Evolutionary conservation across 2,888 invertebrate genomes (phyloP).

Genomic region (Tenthredo notha): DNA sequence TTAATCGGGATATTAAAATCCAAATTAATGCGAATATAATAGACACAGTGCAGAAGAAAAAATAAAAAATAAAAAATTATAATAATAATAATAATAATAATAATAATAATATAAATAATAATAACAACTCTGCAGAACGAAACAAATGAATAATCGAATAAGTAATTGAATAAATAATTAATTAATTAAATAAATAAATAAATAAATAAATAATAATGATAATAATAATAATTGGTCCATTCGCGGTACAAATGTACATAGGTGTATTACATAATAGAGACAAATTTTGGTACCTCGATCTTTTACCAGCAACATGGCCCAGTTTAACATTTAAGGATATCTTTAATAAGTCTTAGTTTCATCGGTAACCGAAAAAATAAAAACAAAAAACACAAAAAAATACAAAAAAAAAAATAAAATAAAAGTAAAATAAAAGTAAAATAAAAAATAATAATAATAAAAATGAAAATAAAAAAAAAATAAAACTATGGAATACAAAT

Average conservation of each 20-base stretch:
- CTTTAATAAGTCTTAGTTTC: conserved; percentile 69
- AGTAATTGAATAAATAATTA: too few relatives aligned
- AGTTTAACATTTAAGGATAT: conserved; percentile 69
- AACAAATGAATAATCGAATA: neutral
- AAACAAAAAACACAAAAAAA: conserved; percentile 65
- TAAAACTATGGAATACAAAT: conserved; percentile 57
- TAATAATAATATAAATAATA: too few relatives aligned
- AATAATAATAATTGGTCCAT: conserved; percentile 36
- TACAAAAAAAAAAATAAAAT: conserved; percentile 65
- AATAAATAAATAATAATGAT: neutral
- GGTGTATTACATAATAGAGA: conserved; percentile 12
- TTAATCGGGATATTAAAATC: neutral
- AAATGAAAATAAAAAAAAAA: conserved; percentile 65
- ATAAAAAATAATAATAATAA: conserved; percentile 64
- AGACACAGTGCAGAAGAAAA: neutral
- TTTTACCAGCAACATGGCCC: conserved; percentile 65
- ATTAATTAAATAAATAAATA: neutral
- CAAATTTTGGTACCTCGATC: conserved; percentile 49
- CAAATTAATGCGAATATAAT: neutral
- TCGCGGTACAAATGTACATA: conserved; percentile 31
- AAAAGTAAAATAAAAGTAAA: conserved; percentile 58
- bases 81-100: neutral
- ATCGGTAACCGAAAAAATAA: conserved; percentile 59
- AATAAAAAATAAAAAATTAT: too few relatives aligned
- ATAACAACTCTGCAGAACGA: neutral